Base-by-base conservation (phyloP, 2,888 invertebrate species). In the Clivina fossor region DNA sequence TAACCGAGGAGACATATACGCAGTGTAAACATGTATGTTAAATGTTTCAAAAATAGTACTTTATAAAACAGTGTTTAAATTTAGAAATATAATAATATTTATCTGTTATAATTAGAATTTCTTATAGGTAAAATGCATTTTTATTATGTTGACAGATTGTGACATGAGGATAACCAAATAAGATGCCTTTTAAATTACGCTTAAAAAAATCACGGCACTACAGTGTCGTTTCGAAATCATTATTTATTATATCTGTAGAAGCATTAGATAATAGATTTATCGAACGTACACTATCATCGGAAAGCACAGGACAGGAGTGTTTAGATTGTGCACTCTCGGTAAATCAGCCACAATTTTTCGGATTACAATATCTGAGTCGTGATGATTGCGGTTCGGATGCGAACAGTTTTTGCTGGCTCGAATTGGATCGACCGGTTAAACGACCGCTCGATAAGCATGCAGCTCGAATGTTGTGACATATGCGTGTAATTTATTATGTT, bases 181-280 rank as follows among this genome's bases (percentile, higher is more conserved):
- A 44, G 72, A 96, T 96, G 95, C 95, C 95, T 74, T 93, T 96
- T 75, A 93, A 92, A 78, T 80, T 95, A 71, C 85, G 88, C 71
- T 78, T 95, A 69, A 94, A 94, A 76, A 93, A 93, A 74, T 91
- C 90, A 71, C 86, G 93, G 63, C 93, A 95, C 72, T 97, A 97
- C 79, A 95, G 95, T 79, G 96, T 97, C 65, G 93, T 94, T 50
- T 93, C 95, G 2, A 96, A 96, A 74, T 93, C 93, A 72, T 81
- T 95, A 61, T 96, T 95, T 75, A 95, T 98, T 62, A 93, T 97
- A 66, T 92, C 93, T 65, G 93, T 98, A 20, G 93, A 95, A 75
- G 80, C 97, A 64, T 75, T 98, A 68, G 97, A 98, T 77, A 89
- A 91, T 63, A 89, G 83, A 1, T 83, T 86, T n/a, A 89, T 97